phyloP scores from a whole-genome alignment of 1,140 invertebrate genomes.

The Drosophila murphyi region DNA sequence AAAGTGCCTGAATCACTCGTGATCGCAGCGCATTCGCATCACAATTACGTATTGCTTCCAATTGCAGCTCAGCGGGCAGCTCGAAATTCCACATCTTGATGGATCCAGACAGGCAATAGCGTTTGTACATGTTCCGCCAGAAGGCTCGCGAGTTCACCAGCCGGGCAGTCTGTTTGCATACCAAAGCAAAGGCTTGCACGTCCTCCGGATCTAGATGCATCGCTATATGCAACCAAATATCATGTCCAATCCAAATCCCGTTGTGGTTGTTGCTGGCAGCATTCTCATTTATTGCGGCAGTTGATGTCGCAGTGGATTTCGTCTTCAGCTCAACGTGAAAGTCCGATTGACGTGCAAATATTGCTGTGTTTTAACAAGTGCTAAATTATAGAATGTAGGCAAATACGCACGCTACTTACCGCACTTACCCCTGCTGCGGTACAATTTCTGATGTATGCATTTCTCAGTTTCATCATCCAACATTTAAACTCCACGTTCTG shows the following conservation, averaged over 20 bases:
- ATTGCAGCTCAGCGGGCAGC: constrained; percentile 63
- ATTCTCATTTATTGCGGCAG: constrained; percentile 17
- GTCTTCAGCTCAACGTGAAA: constrained; percentile 50
- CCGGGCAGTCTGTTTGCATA: constrained; percentile 64
- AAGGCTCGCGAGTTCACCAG: constrained; percentile 60
- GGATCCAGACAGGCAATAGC: constrained; percentile 47
- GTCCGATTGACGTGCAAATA: constrained; percentile 55
- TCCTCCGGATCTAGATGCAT: constrained; percentile 73
- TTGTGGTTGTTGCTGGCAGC: constrained; percentile 12
- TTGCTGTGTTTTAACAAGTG: constrained; percentile 21
- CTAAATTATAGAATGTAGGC: neutral
- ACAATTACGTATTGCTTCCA: constrained; percentile 53
- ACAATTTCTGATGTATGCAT: constrained; percentile 55
- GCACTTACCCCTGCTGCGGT: constrained; percentile 55
- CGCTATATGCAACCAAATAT: constrained; percentile 78
- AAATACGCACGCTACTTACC: constrained; percentile 29
- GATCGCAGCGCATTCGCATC: constrained; percentile 51
- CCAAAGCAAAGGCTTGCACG: constrained; percentile 70
- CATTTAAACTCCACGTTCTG: constrained; percentile 7
- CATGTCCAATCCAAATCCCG: constrained; percentile 44
- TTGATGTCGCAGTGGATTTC: constrained; percentile 21
- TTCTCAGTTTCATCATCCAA: constrained; percentile 54
- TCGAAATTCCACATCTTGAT: constrained; percentile 53
- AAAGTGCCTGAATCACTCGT: constrained; percentile 63
- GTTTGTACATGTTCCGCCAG: constrained; percentile 69